A percentile compares a stretch with the other conserved stretches of the same genome.
Evolutionary conservation across 2,888 invertebrate species (phyloP).

Genomic region (Leptinotarsa juncta): DNA sequence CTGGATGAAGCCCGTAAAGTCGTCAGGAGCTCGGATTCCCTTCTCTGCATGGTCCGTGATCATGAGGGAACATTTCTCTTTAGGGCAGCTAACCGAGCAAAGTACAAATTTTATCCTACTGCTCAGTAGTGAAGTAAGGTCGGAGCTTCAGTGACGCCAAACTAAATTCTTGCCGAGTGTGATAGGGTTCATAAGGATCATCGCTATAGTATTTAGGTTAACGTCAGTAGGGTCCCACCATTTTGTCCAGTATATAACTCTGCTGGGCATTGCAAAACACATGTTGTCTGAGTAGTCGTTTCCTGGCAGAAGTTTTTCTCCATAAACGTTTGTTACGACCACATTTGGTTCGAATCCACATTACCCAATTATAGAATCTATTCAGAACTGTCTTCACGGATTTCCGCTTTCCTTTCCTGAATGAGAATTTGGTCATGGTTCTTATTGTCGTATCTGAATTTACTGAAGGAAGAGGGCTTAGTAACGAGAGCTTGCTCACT

Average conservation of each 20-base stretch:
- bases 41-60: too few species aligned
- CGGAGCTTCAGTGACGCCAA: conserved; percentile 73
- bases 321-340: conserved; percentile 83
- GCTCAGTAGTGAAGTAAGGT: conserved; percentile 60
- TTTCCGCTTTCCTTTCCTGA: conserved; percentile 80
- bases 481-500: conserved; percentile 29
- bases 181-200: conserved; percentile 92
- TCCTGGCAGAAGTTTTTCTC: conserved; percentile 74
- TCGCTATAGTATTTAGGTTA: conserved; percentile 87
- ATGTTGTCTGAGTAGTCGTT: conserved; percentile 77
- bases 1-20: too few species aligned
- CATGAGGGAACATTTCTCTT: too few species aligned
- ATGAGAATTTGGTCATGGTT: conserved; percentile 79
- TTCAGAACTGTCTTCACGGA: conserved; percentile 76
- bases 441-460: conserved; percentile 60
- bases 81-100: background rate
- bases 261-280: conserved; percentile 86
- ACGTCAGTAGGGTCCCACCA: conserved; percentile 90
- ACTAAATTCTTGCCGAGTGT: conserved; percentile 79
- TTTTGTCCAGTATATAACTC: conserved; percentile 84
- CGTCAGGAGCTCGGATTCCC: too few species aligned
- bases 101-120: background rate
- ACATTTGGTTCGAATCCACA: conserved; percentile 87
- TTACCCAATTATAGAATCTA: conserved; percentile 89
- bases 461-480: conserved; percentile 28